phyloP scores from a whole-genome alignment of 2,888 invertebrate genomes.

The Proisotoma minuta region DNA sequence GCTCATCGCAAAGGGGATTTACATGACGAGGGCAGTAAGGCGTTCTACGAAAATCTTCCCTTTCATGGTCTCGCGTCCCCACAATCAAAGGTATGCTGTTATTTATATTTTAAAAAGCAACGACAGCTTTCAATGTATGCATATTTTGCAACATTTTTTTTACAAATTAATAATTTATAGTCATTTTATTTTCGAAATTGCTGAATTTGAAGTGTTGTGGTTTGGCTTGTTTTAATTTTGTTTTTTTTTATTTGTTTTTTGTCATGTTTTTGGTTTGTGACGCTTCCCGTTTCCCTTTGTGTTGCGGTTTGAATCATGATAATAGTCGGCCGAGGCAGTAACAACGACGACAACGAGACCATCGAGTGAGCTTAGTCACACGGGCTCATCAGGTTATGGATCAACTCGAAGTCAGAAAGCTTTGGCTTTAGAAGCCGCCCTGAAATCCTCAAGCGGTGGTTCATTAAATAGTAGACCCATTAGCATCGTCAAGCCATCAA shows the following conservation, averaged over 20 bases:
- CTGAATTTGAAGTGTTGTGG: too few species aligned
- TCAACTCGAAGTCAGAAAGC: slow-evolving; percentile 52
- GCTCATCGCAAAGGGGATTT: slow-evolving; percentile 48
- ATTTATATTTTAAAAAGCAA: neutral
- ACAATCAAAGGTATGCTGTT: slow-evolving; percentile 75
- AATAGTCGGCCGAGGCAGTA: slow-evolving; percentile 21
- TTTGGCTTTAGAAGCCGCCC: slow-evolving; percentile 1
- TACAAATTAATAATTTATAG: too few species aligned
- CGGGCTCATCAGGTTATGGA: slow-evolving; percentile 55
- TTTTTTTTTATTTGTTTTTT: slow-evolving; percentile 31
- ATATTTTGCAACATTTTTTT: too few species aligned
- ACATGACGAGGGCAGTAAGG: slow-evolving; percentile 70
- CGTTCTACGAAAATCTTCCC: slow-evolving; percentile 87
- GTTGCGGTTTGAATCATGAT: slow-evolving; percentile 10
- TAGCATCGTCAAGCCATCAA: slow-evolving; percentile 45
- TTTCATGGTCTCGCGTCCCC: slow-evolving; percentile 92
- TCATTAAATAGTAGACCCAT: slow-evolving; percentile 39
- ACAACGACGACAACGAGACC: slow-evolving; percentile 49
- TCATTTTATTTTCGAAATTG: too few species aligned
- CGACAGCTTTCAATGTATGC: neutral
- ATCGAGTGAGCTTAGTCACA: slow-evolving; percentile 52
- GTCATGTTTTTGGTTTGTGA: slow-evolving; percentile 32
- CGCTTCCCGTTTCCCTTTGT: slow-evolving; percentile 14
- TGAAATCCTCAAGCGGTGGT: slow-evolving; percentile 5
- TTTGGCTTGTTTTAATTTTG: slow-evolving; percentile 15